Base-by-base conservation (phyloP, 2,797 vertebrate genomes). In the Amazonetta brasiliensis region DNA sequence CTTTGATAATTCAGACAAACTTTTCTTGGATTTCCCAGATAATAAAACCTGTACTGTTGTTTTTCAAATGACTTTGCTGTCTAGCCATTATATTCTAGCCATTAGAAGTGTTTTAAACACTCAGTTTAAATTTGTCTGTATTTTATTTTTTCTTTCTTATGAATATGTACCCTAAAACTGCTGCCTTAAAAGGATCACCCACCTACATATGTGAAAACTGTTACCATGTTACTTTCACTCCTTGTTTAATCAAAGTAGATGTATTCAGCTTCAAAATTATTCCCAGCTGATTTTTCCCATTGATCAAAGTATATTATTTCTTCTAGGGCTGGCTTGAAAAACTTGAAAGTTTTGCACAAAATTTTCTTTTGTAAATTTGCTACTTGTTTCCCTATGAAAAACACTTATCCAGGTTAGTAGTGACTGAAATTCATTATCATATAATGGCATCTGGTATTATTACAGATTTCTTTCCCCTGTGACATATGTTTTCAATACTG, bases 381-480 rank as follows among this genome's bases (percentile, higher is more conserved):
- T 14, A 28, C 33, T 87, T 84, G 11, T 67, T 90, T 82, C 67
- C 39, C 46, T 69, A 64, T 11, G 35, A 73, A 86, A 76, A 88
- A 59, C 66, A 79, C 30, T 87, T 88, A 77, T 15, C 50, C 67
- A 91, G 71, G 76, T 94, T 93, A 91, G 76, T 22, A 95, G 76
- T 87, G 60, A 90, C 63, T 86, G 74, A 87, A 95, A 90, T 66
- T 94, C 77, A 81, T 95, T 95, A 92, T 62, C 69, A 82, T 95
- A 94, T 91, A 97, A 95, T 87, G 89, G 89, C 90, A 90, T 74
- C 77, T 94, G 87, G 55, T 90, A 92, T 90, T 94, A 88, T 81
- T 92, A 84, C 85, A 94, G 69, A 91, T 76, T 92, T 89, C 69
- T 82, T 89, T 95, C 85, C 89, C 80, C 67, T 69, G 77, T 90